Conservation (phyloP, 2,113 vertebrate genomes). For the Rutilus rutilus region DNA sequence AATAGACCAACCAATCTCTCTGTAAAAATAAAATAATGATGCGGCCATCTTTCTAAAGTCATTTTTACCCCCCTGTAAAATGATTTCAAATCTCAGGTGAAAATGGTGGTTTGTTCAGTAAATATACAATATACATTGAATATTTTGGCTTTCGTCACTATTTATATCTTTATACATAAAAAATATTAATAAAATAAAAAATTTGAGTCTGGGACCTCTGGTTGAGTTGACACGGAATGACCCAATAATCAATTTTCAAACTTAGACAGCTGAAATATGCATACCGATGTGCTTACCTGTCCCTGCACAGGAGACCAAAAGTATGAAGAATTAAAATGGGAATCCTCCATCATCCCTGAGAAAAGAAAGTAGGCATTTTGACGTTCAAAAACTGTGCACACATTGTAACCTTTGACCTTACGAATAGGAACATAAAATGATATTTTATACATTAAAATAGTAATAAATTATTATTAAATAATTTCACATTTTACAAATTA, state of each 20-base stretch:
- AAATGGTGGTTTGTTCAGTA: too few species aligned
- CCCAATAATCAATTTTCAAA: neutral
- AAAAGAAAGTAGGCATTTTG: neutral
- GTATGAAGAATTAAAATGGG: constrained; percentile 98
- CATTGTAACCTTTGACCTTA: constrained; percentile 7
- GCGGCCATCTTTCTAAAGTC: too few species aligned
- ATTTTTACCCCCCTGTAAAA: too few species aligned
- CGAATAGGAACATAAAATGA: neutral
- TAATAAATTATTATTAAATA: neutral
- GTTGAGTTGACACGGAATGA: too few species aligned
- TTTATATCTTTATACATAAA: too few species aligned
- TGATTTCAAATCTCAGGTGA: too few species aligned
- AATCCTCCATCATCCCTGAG: constrained; percentile 98
- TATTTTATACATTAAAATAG: neutral
- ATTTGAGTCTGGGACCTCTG: too few species aligned
- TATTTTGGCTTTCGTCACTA: too few species aligned
- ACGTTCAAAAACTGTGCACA: neutral
- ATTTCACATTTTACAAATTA: neutral
- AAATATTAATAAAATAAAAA: too few species aligned
- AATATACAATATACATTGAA: too few species aligned
- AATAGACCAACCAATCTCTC: too few species aligned
- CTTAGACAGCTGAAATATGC: neutral
- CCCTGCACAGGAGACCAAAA: constrained; percentile 97
- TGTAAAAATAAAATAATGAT: too few species aligned
- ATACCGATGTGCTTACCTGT: constrained; percentile 79